Conservation (phyloP, 2,113 vertebrate species). For the Brachyistius frenatus region DNA sequence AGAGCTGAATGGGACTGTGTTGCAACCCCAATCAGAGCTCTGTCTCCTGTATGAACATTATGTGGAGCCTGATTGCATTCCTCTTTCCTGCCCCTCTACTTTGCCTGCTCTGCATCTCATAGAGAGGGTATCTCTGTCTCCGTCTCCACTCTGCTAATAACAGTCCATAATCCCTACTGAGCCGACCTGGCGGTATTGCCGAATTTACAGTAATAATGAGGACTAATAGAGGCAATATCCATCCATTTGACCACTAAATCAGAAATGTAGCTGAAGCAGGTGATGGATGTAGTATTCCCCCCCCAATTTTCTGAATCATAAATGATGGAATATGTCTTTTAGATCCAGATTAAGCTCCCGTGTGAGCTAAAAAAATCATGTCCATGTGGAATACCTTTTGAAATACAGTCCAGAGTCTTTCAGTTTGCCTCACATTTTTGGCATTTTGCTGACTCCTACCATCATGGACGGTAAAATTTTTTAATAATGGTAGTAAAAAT, state of each 20-base stretch:
- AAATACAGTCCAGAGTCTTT: conserved; percentile 39
- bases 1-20: conserved; percentile 52
- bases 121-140: conserved; percentile 60
- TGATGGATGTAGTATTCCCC: conserved; percentile 62
- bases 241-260: conserved; percentile 77
- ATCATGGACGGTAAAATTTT: conserved; percentile 1
- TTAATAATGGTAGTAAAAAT: conserved; percentile 19
- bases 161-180: conserved; percentile 66
- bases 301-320: conserved; percentile 66
- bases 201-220: conserved; percentile 74
- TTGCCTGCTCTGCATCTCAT: conserved; percentile 53
- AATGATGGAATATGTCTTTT: conserved; percentile 66
- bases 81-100: conserved; percentile 59
- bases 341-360: conserved; percentile 59
- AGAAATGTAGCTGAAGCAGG: conserved; percentile 66
- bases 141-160: conserved; percentile 67
- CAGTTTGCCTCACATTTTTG: conserved; percentile 42
- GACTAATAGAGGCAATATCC: conserved; percentile 72
- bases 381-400: conserved; percentile 48
- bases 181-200: conserved; percentile 54
- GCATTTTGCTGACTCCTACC: conserved; percentile 31
- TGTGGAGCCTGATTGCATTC: conserved; percentile 60
- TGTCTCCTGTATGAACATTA: conserved; percentile 77
- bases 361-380: conserved; percentile 53
- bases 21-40: conserved; percentile 46